phyloP scores from a whole-genome alignment of 37 sponge, comb jelly and placozoan genomes.

The Mnemiopsis leidyi region DNA sequence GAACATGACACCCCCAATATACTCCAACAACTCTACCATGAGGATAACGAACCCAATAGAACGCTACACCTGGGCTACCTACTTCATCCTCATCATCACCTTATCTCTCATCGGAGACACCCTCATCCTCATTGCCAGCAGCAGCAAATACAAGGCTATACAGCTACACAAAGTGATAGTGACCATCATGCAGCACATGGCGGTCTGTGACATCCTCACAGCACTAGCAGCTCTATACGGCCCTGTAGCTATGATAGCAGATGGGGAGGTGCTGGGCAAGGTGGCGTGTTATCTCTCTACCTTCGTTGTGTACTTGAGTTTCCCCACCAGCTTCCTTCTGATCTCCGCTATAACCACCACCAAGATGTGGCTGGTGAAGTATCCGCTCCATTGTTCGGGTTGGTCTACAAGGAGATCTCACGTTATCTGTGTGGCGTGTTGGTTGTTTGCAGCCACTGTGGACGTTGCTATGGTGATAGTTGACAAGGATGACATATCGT shows the following conservation, averaged over 20 bases:
- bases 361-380: background rate
- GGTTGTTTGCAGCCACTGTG: background rate
- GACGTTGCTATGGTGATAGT: background rate
- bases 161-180: background rate
- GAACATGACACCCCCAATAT: too few species aligned
- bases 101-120: background rate
- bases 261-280: background rate
- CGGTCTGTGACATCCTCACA: background rate
- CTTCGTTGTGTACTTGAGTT: background rate
- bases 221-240: background rate
- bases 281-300: background rate
- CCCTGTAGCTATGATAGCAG: background rate
- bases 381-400: background rate
- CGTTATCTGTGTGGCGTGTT: background rate
- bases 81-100: background rate
- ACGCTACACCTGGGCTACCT: background rate
- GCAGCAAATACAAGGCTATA: background rate
- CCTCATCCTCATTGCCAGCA: background rate
- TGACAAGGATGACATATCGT: slow-evolving; percentile 1
- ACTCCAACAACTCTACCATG: background rate
- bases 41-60: background rate
- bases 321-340: background rate
- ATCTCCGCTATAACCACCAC: background rate
- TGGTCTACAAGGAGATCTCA: background rate
- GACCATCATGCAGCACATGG: background rate